Conservation (phyloP, 2,797 vertebrate genomes). For the Anolis apletophallus region DNA sequence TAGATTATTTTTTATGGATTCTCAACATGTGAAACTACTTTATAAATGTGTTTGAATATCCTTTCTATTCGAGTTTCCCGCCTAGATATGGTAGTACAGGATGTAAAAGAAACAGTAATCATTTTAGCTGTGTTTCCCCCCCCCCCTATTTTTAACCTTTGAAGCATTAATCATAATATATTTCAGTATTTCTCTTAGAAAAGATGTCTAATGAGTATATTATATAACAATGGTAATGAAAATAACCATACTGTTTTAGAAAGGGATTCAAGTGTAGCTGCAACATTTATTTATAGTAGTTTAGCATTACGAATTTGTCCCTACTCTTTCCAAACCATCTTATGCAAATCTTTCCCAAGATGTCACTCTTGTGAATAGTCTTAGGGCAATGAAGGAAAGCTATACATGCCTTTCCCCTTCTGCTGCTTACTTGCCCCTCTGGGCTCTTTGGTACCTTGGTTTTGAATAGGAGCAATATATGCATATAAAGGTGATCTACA, state of each 20-base stretch:
- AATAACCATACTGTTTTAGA: not conserved
- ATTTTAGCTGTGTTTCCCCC: no score
- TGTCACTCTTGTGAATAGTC: not conserved
- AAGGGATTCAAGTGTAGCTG: not conserved
- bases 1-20: no score
- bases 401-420: not conserved
- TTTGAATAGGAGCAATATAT: conserved; percentile 43
- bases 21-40: no score
- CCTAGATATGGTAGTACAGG: no score
- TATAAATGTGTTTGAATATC: no score
- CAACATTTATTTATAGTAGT: not conserved
- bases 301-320: not conserved
- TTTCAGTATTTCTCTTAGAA: no score
- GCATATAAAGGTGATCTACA: not conserved
- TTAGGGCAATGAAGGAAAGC: not conserved
- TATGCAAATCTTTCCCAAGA: not conserved
- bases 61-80: no score
- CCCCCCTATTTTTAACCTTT: no score
- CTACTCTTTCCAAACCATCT: not conserved
- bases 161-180: no score
- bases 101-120: no score
- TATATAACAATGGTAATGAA: no score
- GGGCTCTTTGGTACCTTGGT: not conserved
- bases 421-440: not conserved
- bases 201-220: no score